Conservation (phyloP, 2,888 invertebrate genomes). For the Nyleta sp. region DNA sequence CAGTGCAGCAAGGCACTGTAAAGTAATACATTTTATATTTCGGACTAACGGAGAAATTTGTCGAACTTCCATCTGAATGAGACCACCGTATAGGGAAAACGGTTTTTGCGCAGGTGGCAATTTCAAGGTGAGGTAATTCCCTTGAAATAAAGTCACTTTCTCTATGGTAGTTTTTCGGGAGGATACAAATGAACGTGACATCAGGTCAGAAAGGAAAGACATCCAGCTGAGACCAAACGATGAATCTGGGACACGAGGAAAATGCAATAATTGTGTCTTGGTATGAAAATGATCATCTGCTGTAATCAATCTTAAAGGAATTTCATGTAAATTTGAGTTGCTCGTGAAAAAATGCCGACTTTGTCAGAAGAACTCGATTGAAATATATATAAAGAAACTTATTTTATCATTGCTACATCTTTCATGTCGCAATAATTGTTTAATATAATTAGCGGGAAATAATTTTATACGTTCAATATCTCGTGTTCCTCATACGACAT, state of each 20-base stretch:
- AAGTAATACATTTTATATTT: not conserved
- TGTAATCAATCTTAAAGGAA: not conserved
- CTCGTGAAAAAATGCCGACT: too few species aligned
- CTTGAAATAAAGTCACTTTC: conserved; percentile 29
- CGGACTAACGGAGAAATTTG: conserved; percentile 9
- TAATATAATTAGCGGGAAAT: too few species aligned
- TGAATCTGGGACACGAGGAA: conserved; percentile 5
- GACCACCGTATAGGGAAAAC: not conserved
- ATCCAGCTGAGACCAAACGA: conserved; percentile 24
- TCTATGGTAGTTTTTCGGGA: not conserved
- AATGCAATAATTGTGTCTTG: conserved; percentile 25
- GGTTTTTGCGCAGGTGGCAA: conserved; percentile 36
- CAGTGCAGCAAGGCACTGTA: not conserved
- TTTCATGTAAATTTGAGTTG: too few species aligned
- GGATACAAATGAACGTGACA: conserved; percentile 12
- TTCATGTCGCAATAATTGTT: too few species aligned
- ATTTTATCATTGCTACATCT: too few species aligned
- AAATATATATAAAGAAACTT: too few species aligned
- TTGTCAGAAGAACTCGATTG: too few species aligned
- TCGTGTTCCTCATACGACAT: too few species aligned
- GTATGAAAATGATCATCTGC: conserved; percentile 43
- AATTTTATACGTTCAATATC: too few species aligned
- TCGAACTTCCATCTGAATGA: conserved; percentile 3
- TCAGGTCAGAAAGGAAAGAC: conserved; percentile 14
- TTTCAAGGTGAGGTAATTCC: conserved; percentile 32